Evolutionary conservation across 2,888 invertebrate genomes (phyloP).

Genomic region (Drosophila picticornis): DNA sequence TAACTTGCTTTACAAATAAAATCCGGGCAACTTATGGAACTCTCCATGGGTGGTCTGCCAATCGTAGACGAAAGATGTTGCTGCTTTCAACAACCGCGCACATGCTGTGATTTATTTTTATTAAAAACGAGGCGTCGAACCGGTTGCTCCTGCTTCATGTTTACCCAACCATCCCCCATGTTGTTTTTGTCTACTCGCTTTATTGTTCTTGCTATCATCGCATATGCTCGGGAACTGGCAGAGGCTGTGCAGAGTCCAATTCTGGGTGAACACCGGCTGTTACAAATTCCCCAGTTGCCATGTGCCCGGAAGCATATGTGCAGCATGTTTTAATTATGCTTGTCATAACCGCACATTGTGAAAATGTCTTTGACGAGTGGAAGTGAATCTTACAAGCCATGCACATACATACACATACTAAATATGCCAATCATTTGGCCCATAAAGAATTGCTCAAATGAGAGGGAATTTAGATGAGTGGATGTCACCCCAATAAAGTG

Average conservation of each 20-base stretch:
- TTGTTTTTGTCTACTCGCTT: constrained; percentile 23
- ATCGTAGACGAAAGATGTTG: constrained; percentile 42
- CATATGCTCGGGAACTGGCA: constrained; percentile 31
- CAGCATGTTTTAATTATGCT: constrained; percentile 63
- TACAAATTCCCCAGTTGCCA: constrained; percentile 19
- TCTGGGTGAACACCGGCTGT: constrained; percentile 12
- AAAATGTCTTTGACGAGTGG: constrained; percentile 39
- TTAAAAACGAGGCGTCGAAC: constrained; percentile 49
- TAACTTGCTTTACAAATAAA: constrained; percentile 8
- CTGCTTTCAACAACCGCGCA: constrained; percentile 35
- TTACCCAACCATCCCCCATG: constrained; percentile 12
- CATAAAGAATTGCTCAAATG: not conserved
- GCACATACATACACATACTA: constrained; percentile 5
- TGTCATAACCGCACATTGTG: constrained; percentile 57
- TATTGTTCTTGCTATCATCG: constrained; percentile 30
- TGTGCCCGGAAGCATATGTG: constrained; percentile 44
- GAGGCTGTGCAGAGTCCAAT: constrained; percentile 19
- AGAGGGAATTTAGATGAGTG: not conserved
- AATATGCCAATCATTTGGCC: not conserved
- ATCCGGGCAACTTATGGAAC: not conserved
- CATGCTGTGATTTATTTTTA: constrained; percentile 65
- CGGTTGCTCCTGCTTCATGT: constrained; percentile 23
- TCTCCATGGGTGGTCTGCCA: constrained; percentile 5
- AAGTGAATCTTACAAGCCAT: constrained; percentile 9
- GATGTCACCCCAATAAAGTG: not conserved